Evolutionary conservation across 2,888 invertebrate species (phyloP).

Genomic region (Lagria hirta): DNA sequence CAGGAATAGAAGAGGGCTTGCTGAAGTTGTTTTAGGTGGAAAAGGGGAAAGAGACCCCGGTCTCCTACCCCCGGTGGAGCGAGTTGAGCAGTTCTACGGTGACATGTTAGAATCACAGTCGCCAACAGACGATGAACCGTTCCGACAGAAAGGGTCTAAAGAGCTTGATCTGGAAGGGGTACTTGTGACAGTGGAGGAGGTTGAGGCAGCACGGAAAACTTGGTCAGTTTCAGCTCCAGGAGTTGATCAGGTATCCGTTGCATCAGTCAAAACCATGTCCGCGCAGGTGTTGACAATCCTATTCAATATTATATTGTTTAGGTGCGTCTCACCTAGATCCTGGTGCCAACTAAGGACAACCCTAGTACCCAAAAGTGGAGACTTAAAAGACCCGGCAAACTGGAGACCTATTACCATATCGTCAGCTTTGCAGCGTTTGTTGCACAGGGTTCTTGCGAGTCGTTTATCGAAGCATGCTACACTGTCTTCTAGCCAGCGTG

Average conservation of each 20-base stretch:
- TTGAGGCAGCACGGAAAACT: neutral
- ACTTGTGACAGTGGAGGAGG: slow-evolving; percentile 6
- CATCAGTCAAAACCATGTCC: neutral
- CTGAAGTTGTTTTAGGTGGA: slow-evolving; percentile 7
- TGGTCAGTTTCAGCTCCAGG: slow-evolving; percentile 8
- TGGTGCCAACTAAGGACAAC: slow-evolving; percentile 26
- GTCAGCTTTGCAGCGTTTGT: slow-evolving; percentile 32
- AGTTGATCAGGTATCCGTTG: slow-evolving; percentile 1
- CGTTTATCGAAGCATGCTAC: slow-evolving; percentile 11
- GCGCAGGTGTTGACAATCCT: slow-evolving; percentile 9
- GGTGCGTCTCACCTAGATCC: slow-evolving; percentile 16
- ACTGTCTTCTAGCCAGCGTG: slow-evolving; percentile 34
- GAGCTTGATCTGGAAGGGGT: neutral
- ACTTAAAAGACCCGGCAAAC: slow-evolving; percentile 28
- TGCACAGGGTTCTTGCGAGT: slow-evolving; percentile 34
- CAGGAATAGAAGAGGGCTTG: slow-evolving; percentile 4
- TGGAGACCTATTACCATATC: slow-evolving; percentile 42
- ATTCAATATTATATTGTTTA: slow-evolving; percentile 25
- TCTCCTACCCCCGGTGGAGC: neutral
- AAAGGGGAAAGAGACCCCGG: neutral
- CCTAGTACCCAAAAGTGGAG: slow-evolving; percentile 30
- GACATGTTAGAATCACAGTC: slow-evolving; percentile 7
- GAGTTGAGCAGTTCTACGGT: slow-evolving; percentile 8
- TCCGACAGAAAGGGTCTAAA: neutral
- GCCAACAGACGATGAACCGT: slow-evolving; percentile 6